Evolutionary conservation across 92 coral and sea anemone genomes (phyloP), one percentile per base, ranked within the genome.

Genomic region (Umimayanthus kanabou): DNA sequence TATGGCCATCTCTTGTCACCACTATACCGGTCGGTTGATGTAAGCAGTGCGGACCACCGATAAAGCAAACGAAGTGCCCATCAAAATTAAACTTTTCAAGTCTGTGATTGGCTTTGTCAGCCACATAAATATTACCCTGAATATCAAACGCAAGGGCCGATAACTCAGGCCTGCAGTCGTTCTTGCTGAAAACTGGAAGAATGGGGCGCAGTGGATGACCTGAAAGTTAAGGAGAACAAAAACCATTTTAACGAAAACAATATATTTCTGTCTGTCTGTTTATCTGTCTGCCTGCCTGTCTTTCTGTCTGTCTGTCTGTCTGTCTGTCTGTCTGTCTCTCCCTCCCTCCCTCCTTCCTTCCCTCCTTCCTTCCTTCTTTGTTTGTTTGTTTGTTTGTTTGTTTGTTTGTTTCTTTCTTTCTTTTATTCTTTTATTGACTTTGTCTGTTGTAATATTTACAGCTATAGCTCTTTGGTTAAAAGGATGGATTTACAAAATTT

Each of bases 41-140:
- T 29, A 96, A 76, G 77, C 91, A 94, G 67, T 93, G 94, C 7
- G 89, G 88, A n/a, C 96, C 92, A 16, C 98, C 99, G 58, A 96
- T 95, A 84, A 96, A 96, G 22, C 90, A 88, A 8, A 93, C 88
- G 77, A 96, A 96, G 47, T 88, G 92, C 10, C 99, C 99, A 30
- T 95, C 94, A 42, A 91, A 89, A 29, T 88, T 89, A 84, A 96
- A 96, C 80, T 96, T 93, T 79, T 95, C 97, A 23, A 96, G 90
- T 78, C 95, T 91, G 88, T 93, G 95, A 85, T 96, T 96, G 71
- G 98, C 98, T 84, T 89, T 89, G 83, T 96, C 99, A 11, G 96
- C 94, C 80, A 92, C 89, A 88, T 95, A 94, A 66, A 96, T 81
- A 76, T 89, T 89, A 26, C 90, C 92, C n/a, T 84, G 89, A 70